Conservation (phyloP, 2,888 invertebrate species). For the Anthrax anthrax region DNA sequence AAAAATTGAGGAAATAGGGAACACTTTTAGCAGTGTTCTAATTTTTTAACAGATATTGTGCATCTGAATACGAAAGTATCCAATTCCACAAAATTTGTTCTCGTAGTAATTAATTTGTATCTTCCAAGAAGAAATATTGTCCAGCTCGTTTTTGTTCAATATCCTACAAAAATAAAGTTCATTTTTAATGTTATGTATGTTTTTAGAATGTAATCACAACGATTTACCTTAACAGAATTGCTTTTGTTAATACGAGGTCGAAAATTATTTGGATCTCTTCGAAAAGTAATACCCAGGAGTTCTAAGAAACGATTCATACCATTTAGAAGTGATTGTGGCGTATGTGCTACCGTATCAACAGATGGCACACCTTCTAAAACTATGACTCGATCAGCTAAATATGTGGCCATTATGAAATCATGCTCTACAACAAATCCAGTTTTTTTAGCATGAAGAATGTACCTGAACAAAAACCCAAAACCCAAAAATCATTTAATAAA, state of each 20-base stretch:
- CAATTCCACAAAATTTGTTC: too few species aligned
- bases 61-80: too few species aligned
- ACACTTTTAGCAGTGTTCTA: too few species aligned
- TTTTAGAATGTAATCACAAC: not conserved
- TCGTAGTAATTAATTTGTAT: constrained; percentile 27
- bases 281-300: constrained; percentile 90
- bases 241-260: constrained; percentile 95
- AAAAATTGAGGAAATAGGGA: too few species aligned
- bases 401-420: constrained; percentile 99
- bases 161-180: constrained; percentile 44
- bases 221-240: constrained; percentile 76
- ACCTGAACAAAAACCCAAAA: constrained; percentile 38
- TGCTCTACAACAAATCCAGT: constrained; percentile 99
- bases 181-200: too few species aligned
- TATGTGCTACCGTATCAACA: constrained; percentile 72
- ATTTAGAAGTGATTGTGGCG: constrained; percentile 82
- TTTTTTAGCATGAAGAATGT: constrained; percentile 97
- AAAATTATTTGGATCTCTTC: constrained; percentile 97
- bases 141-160: constrained; percentile 93
- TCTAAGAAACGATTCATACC: constrained; percentile 98
- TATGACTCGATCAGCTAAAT: constrained; percentile 94
- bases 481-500: not conserved
- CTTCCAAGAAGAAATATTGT: constrained; percentile 98
- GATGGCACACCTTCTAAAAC: constrained; percentile 96
- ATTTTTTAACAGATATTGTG: too few species aligned